These are phyloP conservation scores for Octopus sinensis DNA, from an alignment of 1,140 invertebrate species.

Conservation along the genomic window DNA sequence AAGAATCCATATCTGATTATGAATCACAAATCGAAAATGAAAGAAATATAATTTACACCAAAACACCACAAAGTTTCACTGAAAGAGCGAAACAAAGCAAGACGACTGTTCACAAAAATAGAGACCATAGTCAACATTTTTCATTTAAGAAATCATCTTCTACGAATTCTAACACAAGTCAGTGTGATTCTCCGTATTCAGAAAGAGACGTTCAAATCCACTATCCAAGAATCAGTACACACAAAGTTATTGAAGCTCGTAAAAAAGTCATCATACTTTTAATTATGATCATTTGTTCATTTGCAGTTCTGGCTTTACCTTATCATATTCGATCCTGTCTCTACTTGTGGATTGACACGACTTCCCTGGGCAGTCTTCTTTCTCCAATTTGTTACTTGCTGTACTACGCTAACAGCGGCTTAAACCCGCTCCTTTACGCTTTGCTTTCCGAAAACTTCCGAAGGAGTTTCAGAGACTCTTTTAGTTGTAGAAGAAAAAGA, in stretches of 20 bases:
- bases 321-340: conserved; percentile 80
- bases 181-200: too few relatives aligned
- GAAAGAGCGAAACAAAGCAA: too few relatives aligned
- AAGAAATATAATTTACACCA: too few relatives aligned
- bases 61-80: too few relatives aligned
- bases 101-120: too few relatives aligned
- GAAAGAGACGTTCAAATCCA: not conserved
- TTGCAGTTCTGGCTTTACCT: conserved; percentile 80
- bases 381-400: conserved; percentile 80
- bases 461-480: conserved; percentile 50
- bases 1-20: too few relatives aligned
- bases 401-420: conserved; percentile 79
- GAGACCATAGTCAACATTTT: too few relatives aligned
- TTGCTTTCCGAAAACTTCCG: conserved; percentile 71
- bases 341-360: conserved; percentile 61
- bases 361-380: conserved; percentile 70
- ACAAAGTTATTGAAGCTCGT: conserved; percentile 47
- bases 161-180: too few relatives aligned
- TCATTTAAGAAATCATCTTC: too few relatives aligned
- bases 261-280: conserved; percentile 68
- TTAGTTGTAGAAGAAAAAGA: conserved; percentile 26
- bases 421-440: conserved; percentile 81
- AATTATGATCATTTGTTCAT: conserved; percentile 76
- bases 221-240: conserved; percentile 21
- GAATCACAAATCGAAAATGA: too few relatives aligned